Conservation (phyloP, 2,113 vertebrate genomes). For the Neodon shergylaensis region DNA sequence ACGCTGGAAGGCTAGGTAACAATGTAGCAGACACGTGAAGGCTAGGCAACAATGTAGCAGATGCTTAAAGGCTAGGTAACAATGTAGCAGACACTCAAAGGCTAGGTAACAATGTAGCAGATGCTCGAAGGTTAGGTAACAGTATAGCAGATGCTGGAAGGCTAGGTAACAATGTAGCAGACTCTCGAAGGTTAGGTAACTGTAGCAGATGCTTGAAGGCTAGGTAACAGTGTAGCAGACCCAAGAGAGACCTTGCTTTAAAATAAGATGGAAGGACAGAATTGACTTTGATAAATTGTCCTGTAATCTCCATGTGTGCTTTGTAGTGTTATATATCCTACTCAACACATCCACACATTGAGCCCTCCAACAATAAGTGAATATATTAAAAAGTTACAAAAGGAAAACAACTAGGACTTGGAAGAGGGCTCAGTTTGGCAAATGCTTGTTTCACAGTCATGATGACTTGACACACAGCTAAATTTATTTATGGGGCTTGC, state of each 20-base stretch:
- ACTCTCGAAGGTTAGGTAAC: too few species aligned
- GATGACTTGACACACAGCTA: neutral
- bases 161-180: too few species aligned
- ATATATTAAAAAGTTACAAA: neutral
- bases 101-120: neutral
- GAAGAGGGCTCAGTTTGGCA: neutral
- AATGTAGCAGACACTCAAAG: neutral
- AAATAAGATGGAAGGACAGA: neutral
- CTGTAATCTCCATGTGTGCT: too few species aligned
- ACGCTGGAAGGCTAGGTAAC: too few species aligned
- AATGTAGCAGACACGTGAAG: too few species aligned
- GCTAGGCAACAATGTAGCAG: neutral
- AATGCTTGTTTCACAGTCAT: neutral
- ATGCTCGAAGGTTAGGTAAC: too few species aligned
- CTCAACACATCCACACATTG: neutral
- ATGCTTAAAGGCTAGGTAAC: too few species aligned
- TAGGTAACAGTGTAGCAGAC: neutral
- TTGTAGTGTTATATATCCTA: neutral
- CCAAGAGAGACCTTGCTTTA: neutral
- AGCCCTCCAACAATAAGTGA: neutral
- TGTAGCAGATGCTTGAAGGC: too few species aligned
- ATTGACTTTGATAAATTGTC: neutral
- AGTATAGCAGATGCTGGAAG: neutral
- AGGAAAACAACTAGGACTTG: neutral
- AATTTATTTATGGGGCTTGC: neutral